Conservation (phyloP, 2,888 invertebrate species). For the Chrysolina haemoptera region DNA sequence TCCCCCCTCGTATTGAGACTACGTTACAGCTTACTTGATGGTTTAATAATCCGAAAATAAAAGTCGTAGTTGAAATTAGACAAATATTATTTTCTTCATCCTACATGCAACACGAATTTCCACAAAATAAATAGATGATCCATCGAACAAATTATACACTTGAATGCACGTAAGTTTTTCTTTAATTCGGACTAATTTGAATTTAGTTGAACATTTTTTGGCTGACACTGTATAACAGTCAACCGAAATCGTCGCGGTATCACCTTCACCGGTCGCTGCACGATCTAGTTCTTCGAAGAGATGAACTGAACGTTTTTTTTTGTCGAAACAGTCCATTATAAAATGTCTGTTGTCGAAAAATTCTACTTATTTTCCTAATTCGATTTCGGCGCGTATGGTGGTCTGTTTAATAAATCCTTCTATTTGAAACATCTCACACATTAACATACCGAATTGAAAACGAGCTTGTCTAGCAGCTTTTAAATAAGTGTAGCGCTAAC, state of each 20-base stretch:
- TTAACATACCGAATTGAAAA: constrained; percentile 45
- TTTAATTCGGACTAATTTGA: neutral
- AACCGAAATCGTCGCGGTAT: neutral
- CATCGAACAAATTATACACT: no score
- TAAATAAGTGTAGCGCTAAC: constrained; percentile 42
- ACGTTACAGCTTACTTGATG: no score
- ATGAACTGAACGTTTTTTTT: constrained; percentile 27
- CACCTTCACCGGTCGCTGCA: neutral
- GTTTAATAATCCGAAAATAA: no score
- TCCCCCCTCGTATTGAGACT: no score
- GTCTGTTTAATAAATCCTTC: constrained; percentile 45
- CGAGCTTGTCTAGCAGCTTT: constrained; percentile 45
- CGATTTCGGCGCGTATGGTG: constrained; percentile 45
- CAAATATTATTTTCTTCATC: no score
- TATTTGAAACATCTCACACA: constrained; percentile 47
- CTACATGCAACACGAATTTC: no score
- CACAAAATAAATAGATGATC: no score
- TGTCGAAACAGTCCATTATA: constrained; percentile 43
- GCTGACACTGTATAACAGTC: neutral
- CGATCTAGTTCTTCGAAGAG: constrained; percentile 16
- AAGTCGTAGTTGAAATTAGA: no score
- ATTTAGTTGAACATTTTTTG: neutral
- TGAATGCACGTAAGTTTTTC: no score
- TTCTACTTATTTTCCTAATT: constrained; percentile 47
- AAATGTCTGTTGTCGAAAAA: constrained; percentile 42